Conservation (phyloP, 2,113 vertebrate genomes). For the Anas platyrhynchos region DNA sequence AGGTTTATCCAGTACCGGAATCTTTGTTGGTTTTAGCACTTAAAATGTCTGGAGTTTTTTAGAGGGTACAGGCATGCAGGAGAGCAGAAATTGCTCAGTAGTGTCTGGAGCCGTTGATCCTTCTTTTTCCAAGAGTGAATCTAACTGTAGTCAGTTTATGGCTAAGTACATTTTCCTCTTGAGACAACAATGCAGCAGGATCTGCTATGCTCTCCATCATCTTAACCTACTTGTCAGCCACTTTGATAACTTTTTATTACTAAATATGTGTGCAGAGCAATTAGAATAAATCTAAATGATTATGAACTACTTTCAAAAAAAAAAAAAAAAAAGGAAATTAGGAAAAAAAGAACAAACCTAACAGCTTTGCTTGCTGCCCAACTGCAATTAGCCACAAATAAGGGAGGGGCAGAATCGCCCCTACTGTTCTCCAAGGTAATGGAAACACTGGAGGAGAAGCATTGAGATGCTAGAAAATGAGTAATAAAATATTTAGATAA, state of each 20-base stretch:
- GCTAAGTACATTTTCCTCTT: constrained; percentile 42
- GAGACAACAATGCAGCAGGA: constrained; percentile 24
- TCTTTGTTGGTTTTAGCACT: neutral
- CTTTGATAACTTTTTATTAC: constrained; percentile 57
- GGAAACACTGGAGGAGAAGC: neutral
- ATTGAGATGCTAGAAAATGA: neutral
- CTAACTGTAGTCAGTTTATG: constrained; percentile 18
- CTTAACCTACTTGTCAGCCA: constrained; percentile 60
- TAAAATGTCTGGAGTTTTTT: neutral
- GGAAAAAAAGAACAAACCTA: neutral
- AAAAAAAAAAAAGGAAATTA: neutral
- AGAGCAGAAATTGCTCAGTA: neutral
- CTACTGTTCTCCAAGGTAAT: neutral
- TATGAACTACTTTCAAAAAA: neutral
- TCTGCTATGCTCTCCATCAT: constrained; percentile 44
- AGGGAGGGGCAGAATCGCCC: neutral
- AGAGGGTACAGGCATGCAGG: neutral
- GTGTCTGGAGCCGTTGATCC: neutral
- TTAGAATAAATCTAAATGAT: constrained; percentile 65
- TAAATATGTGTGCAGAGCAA: constrained; percentile 49
- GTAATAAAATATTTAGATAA: neutral
- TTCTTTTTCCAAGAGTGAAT: neutral
- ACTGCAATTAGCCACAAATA: neutral
- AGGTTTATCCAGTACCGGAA: neutral
- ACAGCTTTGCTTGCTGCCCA: neutral